These are phyloP conservation scores for Lasioglossum pauxillum DNA, from an alignment of 2,888 invertebrate genomes.

Conservation along the genomic window DNA sequence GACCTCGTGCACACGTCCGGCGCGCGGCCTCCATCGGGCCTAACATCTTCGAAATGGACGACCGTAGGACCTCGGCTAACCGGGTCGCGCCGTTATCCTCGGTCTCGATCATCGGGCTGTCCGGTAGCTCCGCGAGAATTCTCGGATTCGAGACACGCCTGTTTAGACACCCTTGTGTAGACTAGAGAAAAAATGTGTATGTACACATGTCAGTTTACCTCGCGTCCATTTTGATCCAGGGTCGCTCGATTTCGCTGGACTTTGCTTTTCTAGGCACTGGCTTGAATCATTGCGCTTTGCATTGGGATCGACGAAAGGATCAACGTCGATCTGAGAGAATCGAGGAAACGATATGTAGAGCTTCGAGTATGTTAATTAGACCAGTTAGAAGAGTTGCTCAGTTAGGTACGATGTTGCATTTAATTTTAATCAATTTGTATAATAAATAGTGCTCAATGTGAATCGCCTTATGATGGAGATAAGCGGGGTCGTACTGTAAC, in stretches of 20 bases:
- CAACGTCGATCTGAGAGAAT: neutral
- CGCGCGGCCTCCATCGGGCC: neutral
- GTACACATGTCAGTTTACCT: neutral
- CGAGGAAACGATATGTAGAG: neutral
- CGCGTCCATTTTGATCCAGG: neutral
- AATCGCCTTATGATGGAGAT: too few relatives aligned
- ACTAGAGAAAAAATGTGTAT: neutral
- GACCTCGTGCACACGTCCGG: neutral
- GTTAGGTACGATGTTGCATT: neutral
- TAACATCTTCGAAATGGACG: neutral
- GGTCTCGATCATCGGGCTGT: neutral
- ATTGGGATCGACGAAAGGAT: neutral
- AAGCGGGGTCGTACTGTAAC: too few relatives aligned
- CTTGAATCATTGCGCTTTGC: neutral
- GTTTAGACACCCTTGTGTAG: neutral
- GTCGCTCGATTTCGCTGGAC: too few relatives aligned
- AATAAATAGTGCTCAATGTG: neutral
- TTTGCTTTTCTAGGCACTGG: neutral
- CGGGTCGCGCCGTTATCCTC: conserved; percentile 2
- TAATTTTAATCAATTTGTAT: neutral
- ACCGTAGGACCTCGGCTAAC: neutral
- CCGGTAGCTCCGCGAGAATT: neutral
- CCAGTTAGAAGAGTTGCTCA: neutral
- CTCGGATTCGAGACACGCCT: neutral
- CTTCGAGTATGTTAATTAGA: neutral